Evolutionary conservation across 2,797 vertebrate species (phyloP).

Genomic region (Pseudomugil tenellus): DNA sequence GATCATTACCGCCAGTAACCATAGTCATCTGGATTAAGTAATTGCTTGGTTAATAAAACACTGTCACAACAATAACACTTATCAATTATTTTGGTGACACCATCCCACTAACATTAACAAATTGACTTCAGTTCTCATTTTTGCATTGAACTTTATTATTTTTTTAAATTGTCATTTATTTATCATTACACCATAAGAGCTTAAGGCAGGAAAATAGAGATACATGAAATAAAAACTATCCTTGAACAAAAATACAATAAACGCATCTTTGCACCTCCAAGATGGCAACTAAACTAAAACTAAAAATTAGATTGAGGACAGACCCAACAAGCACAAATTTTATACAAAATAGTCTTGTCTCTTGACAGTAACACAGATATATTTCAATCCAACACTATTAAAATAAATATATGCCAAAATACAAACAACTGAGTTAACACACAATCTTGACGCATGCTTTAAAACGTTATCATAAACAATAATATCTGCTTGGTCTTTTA

Average conservation of each 20-base stretch:
- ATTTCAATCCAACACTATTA: conserved; percentile 70
- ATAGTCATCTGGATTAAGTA: too few species aligned
- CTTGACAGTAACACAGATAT: conserved; percentile 68
- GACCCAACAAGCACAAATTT: conserved; percentile 68
- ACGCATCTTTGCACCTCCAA: conserved; percentile 76
- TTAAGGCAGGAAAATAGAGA: too few species aligned
- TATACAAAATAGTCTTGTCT: conserved; percentile 73
- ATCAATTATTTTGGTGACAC: too few species aligned
- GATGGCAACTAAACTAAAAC: conserved; percentile 71
- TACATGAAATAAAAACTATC: conserved; percentile 73
- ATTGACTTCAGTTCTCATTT: too few species aligned
- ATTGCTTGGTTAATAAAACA: too few species aligned
- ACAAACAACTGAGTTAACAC: conserved; percentile 60
- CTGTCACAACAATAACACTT: too few species aligned
- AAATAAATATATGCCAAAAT: conserved; percentile 75
- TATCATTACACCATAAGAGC: too few species aligned
- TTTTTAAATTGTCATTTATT: too few species aligned
- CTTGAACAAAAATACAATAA: conserved; percentile 64
- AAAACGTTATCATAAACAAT: conserved; percentile 75
- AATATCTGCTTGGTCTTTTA: conserved; percentile 80
- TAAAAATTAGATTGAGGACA: conserved; percentile 70
- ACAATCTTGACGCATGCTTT: conserved; percentile 75
- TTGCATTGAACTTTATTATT: too few species aligned
- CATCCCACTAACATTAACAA: too few species aligned
- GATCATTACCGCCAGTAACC: too few species aligned